Evolutionary conservation across 1,140 invertebrate genomes (phyloP).

Genomic region (Drosophila punjabiensis): DNA sequence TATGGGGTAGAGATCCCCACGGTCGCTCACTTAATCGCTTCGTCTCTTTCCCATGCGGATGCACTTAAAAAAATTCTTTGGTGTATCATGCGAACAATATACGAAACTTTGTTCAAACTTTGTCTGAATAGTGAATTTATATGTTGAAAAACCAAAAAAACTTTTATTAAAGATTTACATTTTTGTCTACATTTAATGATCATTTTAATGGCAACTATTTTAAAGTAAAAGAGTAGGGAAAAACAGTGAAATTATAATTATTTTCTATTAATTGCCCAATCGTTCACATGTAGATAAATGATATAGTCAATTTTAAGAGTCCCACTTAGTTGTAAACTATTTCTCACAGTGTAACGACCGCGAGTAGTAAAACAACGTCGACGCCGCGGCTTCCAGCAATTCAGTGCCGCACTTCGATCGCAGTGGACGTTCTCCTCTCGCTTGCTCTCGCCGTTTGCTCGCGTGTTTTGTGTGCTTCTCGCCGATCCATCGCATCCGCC

Average conservation of each 20-base stretch:
- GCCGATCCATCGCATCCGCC: conserved; percentile 35
- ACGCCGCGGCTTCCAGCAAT: conserved; percentile 48
- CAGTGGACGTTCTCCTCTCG: conserved; percentile 43
- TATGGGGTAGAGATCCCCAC: background rate
- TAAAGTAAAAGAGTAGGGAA: too few species aligned
- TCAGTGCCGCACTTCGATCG: conserved; percentile 66
- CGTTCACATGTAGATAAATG: too few species aligned
- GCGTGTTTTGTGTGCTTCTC: conserved; percentile 57
- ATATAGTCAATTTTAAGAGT: too few species aligned
- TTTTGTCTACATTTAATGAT: too few species aligned
- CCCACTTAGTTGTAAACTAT: background rate
- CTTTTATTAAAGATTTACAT: too few species aligned
- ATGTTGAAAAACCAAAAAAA: too few species aligned
- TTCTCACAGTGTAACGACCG: conserved; percentile 1
- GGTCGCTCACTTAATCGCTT: background rate
- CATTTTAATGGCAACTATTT: too few species aligned
- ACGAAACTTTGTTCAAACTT: too few species aligned
- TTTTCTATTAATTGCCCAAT: too few species aligned
- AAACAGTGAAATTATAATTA: too few species aligned
- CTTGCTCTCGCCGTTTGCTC: conserved; percentile 25
- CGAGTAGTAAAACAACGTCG: conserved; percentile 25
- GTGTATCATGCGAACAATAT: background rate
- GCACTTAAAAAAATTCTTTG: background rate
- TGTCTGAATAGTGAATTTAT: too few species aligned
- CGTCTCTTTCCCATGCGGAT: background rate